Evolutionary conservation across 2,888 invertebrate species (phyloP).

Genomic region (Lithophane ornitopus): DNA sequence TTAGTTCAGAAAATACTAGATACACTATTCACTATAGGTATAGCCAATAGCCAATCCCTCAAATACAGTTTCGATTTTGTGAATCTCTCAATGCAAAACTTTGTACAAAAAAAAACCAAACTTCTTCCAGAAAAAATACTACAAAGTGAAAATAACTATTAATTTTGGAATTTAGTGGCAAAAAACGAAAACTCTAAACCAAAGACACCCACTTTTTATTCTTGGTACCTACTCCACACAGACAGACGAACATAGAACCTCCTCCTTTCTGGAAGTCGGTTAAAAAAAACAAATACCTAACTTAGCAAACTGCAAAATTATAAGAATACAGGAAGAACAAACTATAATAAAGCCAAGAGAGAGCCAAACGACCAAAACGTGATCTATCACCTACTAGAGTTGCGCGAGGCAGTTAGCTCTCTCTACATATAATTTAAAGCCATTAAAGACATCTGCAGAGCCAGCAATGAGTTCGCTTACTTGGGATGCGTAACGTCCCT

Average conservation of each 20-base stretch:
- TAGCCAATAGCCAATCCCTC: neutral
- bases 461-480: constrained; percentile 88
- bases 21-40: too few species aligned
- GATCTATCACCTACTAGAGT: constrained; percentile 85
- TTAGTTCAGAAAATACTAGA: neutral
- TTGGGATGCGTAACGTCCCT: constrained; percentile 89
- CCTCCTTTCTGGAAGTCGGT: too few species aligned
- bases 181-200: too few species aligned
- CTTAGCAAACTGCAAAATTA: constrained; percentile 37
- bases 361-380: constrained; percentile 68
- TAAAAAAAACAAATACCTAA: constrained; percentile 35
- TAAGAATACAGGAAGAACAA: constrained; percentile 55
- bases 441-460: constrained; percentile 91
- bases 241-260: too few species aligned
- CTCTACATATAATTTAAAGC: constrained; percentile 90
- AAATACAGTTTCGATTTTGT: neutral
- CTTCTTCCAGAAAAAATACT: too few species aligned
- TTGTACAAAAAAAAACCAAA: too few species aligned
- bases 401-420: constrained; percentile 85
- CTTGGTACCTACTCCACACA: too few species aligned
- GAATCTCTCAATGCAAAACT: neutral
- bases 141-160: too few species aligned
- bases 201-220: too few species aligned
- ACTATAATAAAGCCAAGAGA: constrained; percentile 44
- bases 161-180: too few species aligned